Conservation (phyloP, 2,888 invertebrate genomes). For the Pteria penguin region DNA sequence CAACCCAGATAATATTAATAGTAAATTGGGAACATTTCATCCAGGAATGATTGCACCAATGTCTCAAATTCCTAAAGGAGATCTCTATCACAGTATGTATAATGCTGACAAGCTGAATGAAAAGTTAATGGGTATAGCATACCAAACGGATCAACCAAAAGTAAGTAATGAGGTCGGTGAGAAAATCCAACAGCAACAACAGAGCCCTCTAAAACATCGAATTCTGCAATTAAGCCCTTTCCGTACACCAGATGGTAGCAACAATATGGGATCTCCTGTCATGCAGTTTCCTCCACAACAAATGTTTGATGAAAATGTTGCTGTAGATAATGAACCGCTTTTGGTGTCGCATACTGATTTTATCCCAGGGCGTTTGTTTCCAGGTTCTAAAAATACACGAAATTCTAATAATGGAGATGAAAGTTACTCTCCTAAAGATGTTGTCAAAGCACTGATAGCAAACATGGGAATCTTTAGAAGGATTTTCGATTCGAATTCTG, state of each 20-base stretch:
- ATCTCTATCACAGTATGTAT: not conserved
- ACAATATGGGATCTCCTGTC: not conserved
- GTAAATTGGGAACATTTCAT: slow-evolving; percentile 8
- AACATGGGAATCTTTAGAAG: not conserved
- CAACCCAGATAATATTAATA: slow-evolving; percentile 34
- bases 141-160: not conserved
- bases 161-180: not conserved
- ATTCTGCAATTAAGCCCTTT: not conserved
- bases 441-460: not conserved
- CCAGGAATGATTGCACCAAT: slow-evolving; percentile 28
- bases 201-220: slow-evolving; percentile 1
- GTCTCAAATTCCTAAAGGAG: not conserved
- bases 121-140: not conserved
- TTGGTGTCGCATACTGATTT: not conserved
- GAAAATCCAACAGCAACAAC: not conserved
- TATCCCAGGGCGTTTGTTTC: not conserved
- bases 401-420: not conserved
- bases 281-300: not conserved
- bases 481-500: not conserved
- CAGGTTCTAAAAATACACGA: not conserved
- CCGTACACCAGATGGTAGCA: not conserved
- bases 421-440: not conserved
- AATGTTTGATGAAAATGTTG: not conserved
- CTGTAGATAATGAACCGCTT: not conserved
- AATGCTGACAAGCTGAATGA: slow-evolving; percentile 35